Base-by-base conservation (phyloP, 2,797 vertebrate genomes). In the Cryptoblepharus egeriae region DNA sequence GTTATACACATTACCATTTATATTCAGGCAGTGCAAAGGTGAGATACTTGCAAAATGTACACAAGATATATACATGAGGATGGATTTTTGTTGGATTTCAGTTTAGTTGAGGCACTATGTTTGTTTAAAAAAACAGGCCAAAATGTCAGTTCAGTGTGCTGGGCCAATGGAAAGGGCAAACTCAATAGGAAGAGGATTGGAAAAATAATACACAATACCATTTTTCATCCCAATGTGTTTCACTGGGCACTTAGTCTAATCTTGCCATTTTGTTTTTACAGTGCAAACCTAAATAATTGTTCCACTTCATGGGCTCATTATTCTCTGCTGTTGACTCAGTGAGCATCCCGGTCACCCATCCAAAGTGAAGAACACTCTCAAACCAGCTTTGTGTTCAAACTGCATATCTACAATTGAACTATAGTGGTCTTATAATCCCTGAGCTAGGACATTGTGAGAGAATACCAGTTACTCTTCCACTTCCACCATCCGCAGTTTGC, bases 1-100 rank as follows among this genome's bases (percentile, higher is more conserved):
- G 24, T 55, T 39, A 57, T 55, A 42, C 35, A 52, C 24, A 76
- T 76, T 76, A 75, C 39, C 15, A 60, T 9, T 69, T 28, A 28
- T 71, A 39, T 85, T 75, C 72, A 42, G 65, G 15, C 45, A 49
- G 42, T 75, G 55, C 42, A 80, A 75, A 85, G 57, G 28, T 69
- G 57, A 80, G n/a, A 6, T 15, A 63, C 55, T 52, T 75, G 18
- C 15, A 68, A 55, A 61, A 52, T 39, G 35, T 63, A 75, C 35
- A 30, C 26, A 39, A 69, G 28, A 55, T 39, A 67, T 72, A 65
- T 57, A 32, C n/a, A 37, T 32, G 39, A 70, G 67, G 13, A 64
- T 77, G 49, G 45, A 71, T 83, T 65, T 83, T 72, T 30, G 49
- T 78, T 65, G 64, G 68, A 35, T 77, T 78, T 72, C 52, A 72